Evolutionary conservation across 1,140 invertebrate species (phyloP).

Genomic region (Papilio dardanus): DNA sequence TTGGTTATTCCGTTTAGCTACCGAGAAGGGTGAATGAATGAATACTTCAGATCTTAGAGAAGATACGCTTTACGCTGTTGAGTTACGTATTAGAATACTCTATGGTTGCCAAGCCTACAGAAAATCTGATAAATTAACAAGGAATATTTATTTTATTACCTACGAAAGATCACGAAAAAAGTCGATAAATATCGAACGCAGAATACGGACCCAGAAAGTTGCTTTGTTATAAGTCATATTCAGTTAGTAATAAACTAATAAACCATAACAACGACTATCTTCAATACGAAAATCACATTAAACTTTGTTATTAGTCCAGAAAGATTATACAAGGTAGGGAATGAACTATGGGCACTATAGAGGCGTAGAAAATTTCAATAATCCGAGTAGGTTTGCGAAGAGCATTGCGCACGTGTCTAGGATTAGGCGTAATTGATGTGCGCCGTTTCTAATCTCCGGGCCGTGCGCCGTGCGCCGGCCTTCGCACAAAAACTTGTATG

Average conservation of each 20-base stretch:
- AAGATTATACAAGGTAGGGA: conserved; percentile 2
- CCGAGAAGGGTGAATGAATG: conserved; percentile 55
- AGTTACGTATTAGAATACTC: conserved; percentile 65
- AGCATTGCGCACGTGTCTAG: conserved; percentile 69
- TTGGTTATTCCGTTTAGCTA: conserved; percentile 71
- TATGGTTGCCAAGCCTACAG: conserved; percentile 42
- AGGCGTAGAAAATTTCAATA: conserved; percentile 69
- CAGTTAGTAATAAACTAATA: background rate
- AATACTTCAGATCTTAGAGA: conserved; percentile 62
- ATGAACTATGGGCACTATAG: conserved; percentile 14
- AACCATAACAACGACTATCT: background rate
- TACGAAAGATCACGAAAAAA: too few species aligned
- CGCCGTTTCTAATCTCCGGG: conserved; percentile 74
- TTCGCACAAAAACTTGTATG: conserved; percentile 35
- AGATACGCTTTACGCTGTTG: conserved; percentile 48
- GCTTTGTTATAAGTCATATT: background rate
- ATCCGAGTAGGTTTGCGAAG: conserved; percentile 70
- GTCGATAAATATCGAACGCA: too few species aligned
- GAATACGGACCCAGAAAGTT: too few species aligned
- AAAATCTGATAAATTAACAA: background rate
- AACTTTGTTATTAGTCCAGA: background rate
- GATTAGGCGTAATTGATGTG: conserved; percentile 79
- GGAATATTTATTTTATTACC: too few species aligned
- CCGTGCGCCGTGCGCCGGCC: conserved; percentile 53
- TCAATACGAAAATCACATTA: background rate